Evolutionary conservation across 2,797 vertebrate species (phyloP).

Genomic region (Adrianichthys oophorus): DNA sequence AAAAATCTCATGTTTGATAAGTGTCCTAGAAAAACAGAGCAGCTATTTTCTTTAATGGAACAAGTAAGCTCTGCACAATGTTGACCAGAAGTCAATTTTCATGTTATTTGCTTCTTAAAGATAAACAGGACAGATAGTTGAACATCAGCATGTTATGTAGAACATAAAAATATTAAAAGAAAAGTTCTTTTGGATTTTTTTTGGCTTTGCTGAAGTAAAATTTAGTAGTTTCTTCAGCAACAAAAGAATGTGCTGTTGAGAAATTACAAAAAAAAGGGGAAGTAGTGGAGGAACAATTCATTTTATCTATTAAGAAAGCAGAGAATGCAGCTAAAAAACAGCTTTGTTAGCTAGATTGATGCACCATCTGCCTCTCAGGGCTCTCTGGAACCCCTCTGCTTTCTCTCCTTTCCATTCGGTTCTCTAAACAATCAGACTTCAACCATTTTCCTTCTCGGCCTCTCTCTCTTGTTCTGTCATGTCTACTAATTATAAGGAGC

Average conservation of each 20-base stretch:
- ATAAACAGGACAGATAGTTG: constrained; percentile 7
- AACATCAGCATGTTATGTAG: constrained; percentile 19
- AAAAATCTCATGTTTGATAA: constrained; percentile 69
- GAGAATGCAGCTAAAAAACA: constrained; percentile 54
- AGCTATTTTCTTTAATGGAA: constrained; percentile 54
- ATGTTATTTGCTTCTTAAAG: constrained; percentile 21
- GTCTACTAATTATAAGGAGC: constrained; percentile 75
- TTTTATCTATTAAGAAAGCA: constrained; percentile 47
- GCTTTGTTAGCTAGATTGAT: constrained; percentile 48
- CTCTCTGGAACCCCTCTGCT: constrained; percentile 34
- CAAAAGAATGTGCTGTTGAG: constrained; percentile 2
- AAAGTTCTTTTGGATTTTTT: constrained; percentile 20
- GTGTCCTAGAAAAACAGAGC: constrained; percentile 64
- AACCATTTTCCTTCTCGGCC: constrained; percentile 50
- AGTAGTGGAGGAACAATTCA: constrained; percentile 35
- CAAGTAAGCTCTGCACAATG: constrained; percentile 42
- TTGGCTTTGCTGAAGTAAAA: constrained; percentile 4
- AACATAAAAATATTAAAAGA: constrained; percentile 30
- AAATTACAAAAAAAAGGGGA: constrained; percentile 23
- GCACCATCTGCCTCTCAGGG: constrained; percentile 32
- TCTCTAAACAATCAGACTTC: constrained; percentile 61
- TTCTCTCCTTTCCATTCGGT: constrained; percentile 46
- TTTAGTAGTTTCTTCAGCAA: not conserved
- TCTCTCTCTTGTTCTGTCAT: constrained; percentile 69
- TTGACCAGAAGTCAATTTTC: constrained; percentile 29